Conservation (phyloP, 2,113 vertebrate genomes). For the Daubentonia madagascariensis region DNA sequence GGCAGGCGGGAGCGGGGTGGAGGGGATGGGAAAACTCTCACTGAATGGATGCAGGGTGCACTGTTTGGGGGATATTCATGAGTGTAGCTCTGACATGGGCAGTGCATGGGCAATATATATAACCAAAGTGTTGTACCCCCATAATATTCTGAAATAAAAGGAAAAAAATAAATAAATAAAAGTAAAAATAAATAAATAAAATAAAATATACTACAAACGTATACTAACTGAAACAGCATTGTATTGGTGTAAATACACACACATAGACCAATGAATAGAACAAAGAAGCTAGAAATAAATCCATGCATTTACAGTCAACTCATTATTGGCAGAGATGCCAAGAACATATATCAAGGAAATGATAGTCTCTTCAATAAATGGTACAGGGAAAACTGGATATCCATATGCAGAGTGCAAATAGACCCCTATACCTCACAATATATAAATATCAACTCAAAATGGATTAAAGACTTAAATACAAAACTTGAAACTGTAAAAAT, state of each 20-base stretch:
- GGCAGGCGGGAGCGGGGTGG: too few species aligned
- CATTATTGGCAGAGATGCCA: not conserved
- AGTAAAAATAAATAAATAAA: too few species aligned
- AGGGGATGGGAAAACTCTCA: too few species aligned
- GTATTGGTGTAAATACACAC: not conserved
- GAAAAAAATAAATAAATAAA: too few species aligned
- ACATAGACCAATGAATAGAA: not conserved
- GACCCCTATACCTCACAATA: not conserved
- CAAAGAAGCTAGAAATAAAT: not conserved
- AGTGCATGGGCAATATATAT: too few species aligned
- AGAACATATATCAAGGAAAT: not conserved
- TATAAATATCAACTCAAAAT: not conserved
- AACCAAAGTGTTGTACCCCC: too few species aligned
- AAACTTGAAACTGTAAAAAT: not conserved
- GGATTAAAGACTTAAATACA: not conserved
- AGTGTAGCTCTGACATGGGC: too few species aligned
- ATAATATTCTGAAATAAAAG: too few species aligned
- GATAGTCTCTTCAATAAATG: not conserved
- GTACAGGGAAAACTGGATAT: not conserved
- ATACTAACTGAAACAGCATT: not conserved
- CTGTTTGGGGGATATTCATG: too few species aligned
- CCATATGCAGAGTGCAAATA: not conserved
- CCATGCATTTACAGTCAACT: not conserved
- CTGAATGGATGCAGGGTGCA: too few species aligned
- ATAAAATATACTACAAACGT: not conserved